Evolutionary conservation across 2,113 vertebrate genomes (phyloP).

Genomic region (Rhabdornis inornatus): DNA sequence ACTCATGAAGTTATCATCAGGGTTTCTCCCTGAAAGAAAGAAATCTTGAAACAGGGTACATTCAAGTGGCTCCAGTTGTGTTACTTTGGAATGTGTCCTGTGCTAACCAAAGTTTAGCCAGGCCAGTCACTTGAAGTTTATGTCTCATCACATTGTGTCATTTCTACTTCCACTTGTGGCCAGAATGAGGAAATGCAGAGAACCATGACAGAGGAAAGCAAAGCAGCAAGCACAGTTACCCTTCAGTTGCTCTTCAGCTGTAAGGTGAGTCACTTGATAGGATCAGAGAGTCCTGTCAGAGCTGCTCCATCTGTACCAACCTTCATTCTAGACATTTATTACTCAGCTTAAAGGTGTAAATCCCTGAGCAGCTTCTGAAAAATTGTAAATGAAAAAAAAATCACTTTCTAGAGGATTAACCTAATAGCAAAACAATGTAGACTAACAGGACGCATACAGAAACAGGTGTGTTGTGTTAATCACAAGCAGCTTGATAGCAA

Average conservation of each 20-base stretch:
- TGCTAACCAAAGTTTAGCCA: background rate
- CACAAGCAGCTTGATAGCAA: background rate
- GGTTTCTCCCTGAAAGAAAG: background rate
- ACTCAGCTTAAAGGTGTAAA: background rate
- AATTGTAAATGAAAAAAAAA: background rate
- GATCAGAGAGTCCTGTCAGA: background rate
- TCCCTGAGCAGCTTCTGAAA: background rate
- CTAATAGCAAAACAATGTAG: background rate
- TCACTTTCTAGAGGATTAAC: background rate
- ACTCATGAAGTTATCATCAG: background rate
- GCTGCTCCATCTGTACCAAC: background rate
- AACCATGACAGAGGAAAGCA: background rate
- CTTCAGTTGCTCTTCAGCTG: background rate
- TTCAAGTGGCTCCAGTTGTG: background rate
- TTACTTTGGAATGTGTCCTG: rapidly evolving
- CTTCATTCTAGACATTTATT: background rate
- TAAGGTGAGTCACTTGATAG: background rate
- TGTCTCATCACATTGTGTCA: background rate
- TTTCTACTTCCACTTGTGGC: background rate
- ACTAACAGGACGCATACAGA: background rate
- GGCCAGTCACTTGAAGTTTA: background rate
- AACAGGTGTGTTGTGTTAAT: background rate
- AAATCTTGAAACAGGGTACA: background rate
- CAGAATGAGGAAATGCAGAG: background rate
- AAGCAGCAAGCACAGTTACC: background rate